Evolutionary conservation across 2,888 invertebrate species (phyloP), one percentile per base, ranked within the genome.

Genomic region (Chrysolina oricalcia): DNA sequence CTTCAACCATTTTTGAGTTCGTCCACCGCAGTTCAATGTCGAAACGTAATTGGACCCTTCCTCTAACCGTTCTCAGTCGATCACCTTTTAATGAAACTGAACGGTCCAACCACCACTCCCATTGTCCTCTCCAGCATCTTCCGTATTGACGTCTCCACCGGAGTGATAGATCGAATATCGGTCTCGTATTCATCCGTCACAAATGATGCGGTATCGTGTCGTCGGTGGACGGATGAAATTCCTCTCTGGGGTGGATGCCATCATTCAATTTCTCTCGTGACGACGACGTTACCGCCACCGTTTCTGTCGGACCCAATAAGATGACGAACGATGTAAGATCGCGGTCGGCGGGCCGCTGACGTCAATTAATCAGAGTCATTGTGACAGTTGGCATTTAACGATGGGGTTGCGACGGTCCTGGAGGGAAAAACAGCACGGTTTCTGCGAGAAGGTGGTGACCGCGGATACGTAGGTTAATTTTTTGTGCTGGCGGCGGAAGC

Each of bases 341-440:
- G 83, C 81, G 82, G 83, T 80, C 81, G 77, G 80, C 70, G 81
- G 78, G 80, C 80, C 78, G 67, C 77, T 77, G 70, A 77, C 81
- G 78, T 83, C 85, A 80, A 86, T 86, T 86, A 86, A 86, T 86
- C 86, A 85, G 83, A 81, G 84, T 85, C 85, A 64, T 71, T 59
- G 59, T 59, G 59, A 78, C 50, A 73, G 72, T 72, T 80, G 82
- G 83, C 82, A 80, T 81, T 82, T 79, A 82, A 80, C 80, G 83
- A 84, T 82, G 82, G 80, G 83, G 82, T 78, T 80, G 82, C 76
- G 80, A 82, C 80, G 80, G 81, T 81, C 81, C 74, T 80, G 78
- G 79, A 73, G 78, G 82, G 81, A 83, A 82, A 83, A 82, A 83
- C 79, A 77, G 73, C 76, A n/a, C 59, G 59, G 27, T 23, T 27